Evolutionary conservation across 2,888 invertebrate species (phyloP).

Genomic region (Capitulum mitella): DNA sequence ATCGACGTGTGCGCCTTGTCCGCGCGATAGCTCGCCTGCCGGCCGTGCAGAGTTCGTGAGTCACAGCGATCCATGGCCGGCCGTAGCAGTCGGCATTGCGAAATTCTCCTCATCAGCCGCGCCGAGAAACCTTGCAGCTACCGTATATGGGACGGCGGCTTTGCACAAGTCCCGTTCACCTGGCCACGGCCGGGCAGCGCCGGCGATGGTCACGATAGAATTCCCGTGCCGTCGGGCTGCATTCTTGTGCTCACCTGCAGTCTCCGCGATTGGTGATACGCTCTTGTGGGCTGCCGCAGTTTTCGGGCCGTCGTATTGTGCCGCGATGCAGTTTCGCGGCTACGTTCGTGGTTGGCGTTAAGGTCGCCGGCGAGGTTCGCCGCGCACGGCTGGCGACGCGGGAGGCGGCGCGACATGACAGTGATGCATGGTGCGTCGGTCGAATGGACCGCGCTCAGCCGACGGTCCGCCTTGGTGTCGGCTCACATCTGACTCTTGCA

Average conservation of each 20-base stretch:
- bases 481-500: too few species aligned
- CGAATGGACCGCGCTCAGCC: too few species aligned
- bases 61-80: neutral
- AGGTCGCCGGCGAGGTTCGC: neutral
- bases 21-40: neutral
- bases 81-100: neutral
- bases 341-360: neutral
- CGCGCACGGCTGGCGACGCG: neutral
- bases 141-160: neutral
- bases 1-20: neutral
- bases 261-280: neutral
- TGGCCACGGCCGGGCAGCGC: neutral
- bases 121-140: conserved; percentile 1
- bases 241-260: neutral
- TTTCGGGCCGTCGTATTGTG: neutral
- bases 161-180: neutral
- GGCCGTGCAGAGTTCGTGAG: neutral
- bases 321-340: neutral
- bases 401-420: neutral
- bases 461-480: too few species aligned
- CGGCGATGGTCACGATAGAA: too few species aligned
- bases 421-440: neutral
- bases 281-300: neutral
- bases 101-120: neutral
- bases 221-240: neutral